Percentiles rank a stretch among this genome's conserved stretches.
phyloP scores from a whole-genome alignment of 2,797 vertebrate species.

The Sphaeramia orbicularis region DNA sequence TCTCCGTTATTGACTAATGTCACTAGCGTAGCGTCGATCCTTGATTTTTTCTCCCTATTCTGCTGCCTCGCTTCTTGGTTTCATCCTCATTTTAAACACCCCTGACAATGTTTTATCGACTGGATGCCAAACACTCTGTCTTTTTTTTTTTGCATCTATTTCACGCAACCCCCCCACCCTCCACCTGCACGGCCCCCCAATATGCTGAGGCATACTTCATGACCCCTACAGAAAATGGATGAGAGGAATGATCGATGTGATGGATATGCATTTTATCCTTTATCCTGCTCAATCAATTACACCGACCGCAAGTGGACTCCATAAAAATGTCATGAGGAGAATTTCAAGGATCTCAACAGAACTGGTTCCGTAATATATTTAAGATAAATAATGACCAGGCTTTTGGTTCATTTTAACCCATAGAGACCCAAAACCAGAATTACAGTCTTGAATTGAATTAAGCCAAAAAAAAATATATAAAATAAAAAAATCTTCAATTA shows the following conservation, averaged over 20 bases:
- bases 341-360: slow-evolving; percentile 27
- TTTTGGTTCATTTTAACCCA: slow-evolving; percentile 1
- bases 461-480: too few species aligned
- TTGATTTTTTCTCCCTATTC: too few species aligned
- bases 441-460: too few species aligned
- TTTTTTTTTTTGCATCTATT: slow-evolving; percentile 38
- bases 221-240: slow-evolving; percentile 19
- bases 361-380: neutral
- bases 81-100: too few species aligned
- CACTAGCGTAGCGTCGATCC: neutral
- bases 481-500: too few species aligned
- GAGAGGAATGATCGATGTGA: slow-evolving; percentile 29
- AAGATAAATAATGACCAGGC: neutral
- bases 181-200: too few species aligned
- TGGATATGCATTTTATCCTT: slow-evolving; percentile 26
- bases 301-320: slow-evolving; percentile 36
- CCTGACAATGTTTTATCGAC: too few species aligned
- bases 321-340: slow-evolving; percentile 26
- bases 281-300: slow-evolving; percentile 48
- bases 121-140: slow-evolving; percentile 4
- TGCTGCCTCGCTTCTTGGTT: too few species aligned
- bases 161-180: too few species aligned
- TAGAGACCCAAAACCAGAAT: too few species aligned
- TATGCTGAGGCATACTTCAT: too few species aligned
- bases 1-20: slow-evolving; percentile 31